These are phyloP conservation scores for Neuroterus valhalla DNA, from an alignment of 1,140 invertebrate genomes.

Conservation along the genomic window DNA sequence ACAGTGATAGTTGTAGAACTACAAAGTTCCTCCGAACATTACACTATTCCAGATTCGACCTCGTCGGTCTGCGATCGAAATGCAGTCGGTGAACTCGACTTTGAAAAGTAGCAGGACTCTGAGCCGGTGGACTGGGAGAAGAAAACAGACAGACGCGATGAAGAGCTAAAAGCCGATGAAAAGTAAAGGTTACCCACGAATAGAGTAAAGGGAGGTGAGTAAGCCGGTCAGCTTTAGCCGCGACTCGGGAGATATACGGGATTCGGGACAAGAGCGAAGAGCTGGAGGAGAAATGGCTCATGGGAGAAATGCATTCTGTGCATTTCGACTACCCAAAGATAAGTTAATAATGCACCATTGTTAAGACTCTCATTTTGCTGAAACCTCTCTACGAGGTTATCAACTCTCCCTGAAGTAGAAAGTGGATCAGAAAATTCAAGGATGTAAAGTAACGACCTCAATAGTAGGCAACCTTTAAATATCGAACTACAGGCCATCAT, in stretches of 20 bases:
- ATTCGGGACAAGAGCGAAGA: background rate
- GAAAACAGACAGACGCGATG: background rate
- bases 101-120: background rate
- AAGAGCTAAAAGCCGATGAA: background rate
- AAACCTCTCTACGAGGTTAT: too few relatives aligned
- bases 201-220: too few relatives aligned
- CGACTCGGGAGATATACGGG: background rate
- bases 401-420: too few relatives aligned
- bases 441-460: too few relatives aligned
- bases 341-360: too few relatives aligned
- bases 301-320: background rate
- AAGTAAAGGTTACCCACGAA: too few relatives aligned
- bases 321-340: too few relatives aligned
- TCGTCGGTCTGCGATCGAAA: background rate
- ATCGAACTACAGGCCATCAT: too few relatives aligned
- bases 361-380: too few relatives aligned
- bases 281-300: background rate
- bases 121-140: background rate
- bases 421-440: too few relatives aligned
- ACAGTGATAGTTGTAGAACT: background rate
- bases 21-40: background rate
- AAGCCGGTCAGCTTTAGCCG: too few relatives aligned
- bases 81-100: background rate
- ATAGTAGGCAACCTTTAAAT: too few relatives aligned
- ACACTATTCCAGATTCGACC: conserved; percentile 2